Conservation (phyloP, 2,888 invertebrate species). For the Leucophenga montana region DNA sequence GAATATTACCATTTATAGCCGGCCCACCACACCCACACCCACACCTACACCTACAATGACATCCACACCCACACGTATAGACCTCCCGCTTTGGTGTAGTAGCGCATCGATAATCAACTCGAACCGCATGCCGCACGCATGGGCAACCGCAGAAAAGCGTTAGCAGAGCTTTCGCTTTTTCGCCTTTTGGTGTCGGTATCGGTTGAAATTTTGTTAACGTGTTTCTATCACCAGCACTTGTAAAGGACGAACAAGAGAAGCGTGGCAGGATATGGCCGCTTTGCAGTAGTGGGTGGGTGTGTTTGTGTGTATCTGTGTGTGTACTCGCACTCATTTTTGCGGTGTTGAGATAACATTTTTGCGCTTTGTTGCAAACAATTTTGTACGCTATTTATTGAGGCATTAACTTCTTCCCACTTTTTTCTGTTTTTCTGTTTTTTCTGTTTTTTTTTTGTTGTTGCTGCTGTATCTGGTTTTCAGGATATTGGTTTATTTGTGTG, state of each 20-base stretch:
- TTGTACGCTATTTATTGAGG: constrained; percentile 25
- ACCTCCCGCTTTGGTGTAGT: background rate
- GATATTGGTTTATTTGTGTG: constrained; percentile 59
- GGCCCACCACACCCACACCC: background rate
- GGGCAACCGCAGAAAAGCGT: constrained; percentile 21
- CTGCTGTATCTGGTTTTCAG: constrained; percentile 33
- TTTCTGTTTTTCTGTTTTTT: background rate
- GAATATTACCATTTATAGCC: background rate
- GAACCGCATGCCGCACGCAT: constrained; percentile 4
- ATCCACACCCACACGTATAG: background rate
- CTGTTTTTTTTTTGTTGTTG: background rate
- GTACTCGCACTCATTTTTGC: constrained; percentile 37
- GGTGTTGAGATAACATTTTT: constrained; percentile 25
- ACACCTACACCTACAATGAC: background rate
- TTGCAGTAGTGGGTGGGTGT: constrained; percentile 20
- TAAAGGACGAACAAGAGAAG: background rate
- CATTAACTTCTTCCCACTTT: background rate
- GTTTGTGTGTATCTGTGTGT: background rate
- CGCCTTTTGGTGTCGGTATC: background rate
- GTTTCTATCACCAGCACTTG: constrained; percentile 9
- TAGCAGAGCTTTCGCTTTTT: background rate
- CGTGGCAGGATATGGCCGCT: constrained; percentile 31
- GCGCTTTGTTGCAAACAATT: constrained; percentile 28
- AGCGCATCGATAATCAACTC: constrained; percentile 19
- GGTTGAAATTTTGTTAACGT: constrained; percentile 17